Evolutionary conservation across 2,113 vertebrate species (phyloP).

Genomic region (Vulpes lagopus): DNA sequence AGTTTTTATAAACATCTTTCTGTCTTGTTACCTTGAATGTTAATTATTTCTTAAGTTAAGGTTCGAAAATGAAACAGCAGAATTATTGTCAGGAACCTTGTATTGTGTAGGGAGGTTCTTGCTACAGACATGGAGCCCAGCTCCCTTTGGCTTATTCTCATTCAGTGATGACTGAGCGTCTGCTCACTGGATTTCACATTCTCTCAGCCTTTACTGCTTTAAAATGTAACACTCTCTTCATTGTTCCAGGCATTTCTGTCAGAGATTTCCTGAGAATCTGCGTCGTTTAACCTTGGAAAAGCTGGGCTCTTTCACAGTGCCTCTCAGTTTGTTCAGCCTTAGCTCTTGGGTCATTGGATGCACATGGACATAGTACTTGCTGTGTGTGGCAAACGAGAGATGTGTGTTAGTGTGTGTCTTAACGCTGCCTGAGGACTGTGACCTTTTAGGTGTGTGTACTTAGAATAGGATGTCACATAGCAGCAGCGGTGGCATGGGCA

Average conservation of each 20-base stretch:
- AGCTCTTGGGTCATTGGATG: neutral
- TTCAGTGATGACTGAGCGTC: neutral
- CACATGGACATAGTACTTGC: neutral
- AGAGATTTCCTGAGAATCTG: neutral
- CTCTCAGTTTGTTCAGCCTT: neutral
- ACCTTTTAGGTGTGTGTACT: neutral
- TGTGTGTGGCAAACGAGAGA: neutral
- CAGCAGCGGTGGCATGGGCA: neutral
- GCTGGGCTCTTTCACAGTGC: neutral
- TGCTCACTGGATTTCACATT: neutral
- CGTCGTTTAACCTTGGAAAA: neutral
- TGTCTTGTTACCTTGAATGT: conserved; percentile 37
- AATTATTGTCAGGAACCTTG: neutral
- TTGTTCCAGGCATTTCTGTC: neutral
- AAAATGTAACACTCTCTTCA: neutral
- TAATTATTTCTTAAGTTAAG: conserved; percentile 37
- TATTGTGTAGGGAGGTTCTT: neutral
- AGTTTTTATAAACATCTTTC: conserved; percentile 68
- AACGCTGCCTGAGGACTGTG: neutral
- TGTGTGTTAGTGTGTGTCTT: neutral
- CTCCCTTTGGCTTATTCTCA: neutral
- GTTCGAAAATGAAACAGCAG: conserved; percentile 40
- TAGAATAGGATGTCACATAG: neutral
- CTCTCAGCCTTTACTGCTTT: neutral
- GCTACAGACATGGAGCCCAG: neutral